Evolutionary conservation across 1,140 invertebrate species (phyloP).

Genomic region (Drosophila paulistorum): DNA sequence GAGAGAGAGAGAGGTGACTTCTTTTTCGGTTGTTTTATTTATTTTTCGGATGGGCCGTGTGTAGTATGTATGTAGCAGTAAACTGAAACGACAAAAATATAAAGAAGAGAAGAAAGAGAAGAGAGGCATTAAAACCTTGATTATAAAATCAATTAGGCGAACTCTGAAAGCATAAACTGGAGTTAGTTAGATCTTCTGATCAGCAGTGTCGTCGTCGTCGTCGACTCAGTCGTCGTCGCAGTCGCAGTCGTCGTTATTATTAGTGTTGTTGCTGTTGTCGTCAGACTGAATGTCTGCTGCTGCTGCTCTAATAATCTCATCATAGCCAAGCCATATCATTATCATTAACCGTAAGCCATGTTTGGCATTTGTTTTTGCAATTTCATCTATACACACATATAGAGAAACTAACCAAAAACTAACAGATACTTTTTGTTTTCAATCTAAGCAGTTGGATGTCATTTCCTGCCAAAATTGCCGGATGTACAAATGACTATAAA

Average conservation of each 20-base stretch:
- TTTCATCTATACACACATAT: conserved; percentile 3
- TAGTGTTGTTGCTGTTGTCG: conserved; percentile 19
- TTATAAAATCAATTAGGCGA: conserved; percentile 76
- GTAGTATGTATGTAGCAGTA: conserved; percentile 34
- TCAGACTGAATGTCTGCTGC: conserved; percentile 11
- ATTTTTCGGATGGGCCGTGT: conserved; percentile 49
- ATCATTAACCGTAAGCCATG: conserved; percentile 53
- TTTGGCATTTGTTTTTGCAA: conserved; percentile 52
- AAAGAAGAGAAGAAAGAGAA: conserved; percentile 26
- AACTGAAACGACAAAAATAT: conserved; percentile 66
- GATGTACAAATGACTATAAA: conserved; percentile 73
- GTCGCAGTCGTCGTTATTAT: conserved; percentile 15
- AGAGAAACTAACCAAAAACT: conserved; percentile 4
- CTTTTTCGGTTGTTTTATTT: conserved; percentile 33
- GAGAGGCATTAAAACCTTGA: conserved; percentile 66
- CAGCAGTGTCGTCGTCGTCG: not conserved
- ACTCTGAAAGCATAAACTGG: conserved; percentile 37
- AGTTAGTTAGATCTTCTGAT: conserved; percentile 40
- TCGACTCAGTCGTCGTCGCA: too few relatives aligned
- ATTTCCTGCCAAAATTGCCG: conserved; percentile 72
- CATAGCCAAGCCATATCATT: conserved; percentile 44
- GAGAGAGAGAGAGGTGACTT: conserved; percentile 7
- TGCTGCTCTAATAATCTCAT: conserved; percentile 52
- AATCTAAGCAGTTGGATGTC: conserved; percentile 44
- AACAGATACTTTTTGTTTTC: conserved; percentile 37